Conservation (phyloP, 1,140 invertebrate species). For the Euwallacea similis region DNA sequence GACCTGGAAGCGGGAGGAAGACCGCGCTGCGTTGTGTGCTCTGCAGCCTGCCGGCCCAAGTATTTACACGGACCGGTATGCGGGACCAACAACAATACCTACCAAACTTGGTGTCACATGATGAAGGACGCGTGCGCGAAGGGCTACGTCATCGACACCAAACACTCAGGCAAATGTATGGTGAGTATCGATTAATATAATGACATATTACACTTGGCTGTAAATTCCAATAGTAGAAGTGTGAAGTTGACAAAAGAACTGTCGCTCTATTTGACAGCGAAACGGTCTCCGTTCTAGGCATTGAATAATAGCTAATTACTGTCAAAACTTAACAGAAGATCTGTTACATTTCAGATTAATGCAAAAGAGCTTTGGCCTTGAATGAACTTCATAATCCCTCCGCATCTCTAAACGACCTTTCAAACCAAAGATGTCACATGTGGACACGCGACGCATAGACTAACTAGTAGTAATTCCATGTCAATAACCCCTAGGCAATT, state of each 20-base stretch:
- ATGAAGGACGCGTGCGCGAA: slow-evolving; percentile 79
- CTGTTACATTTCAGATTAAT: slow-evolving; percentile 15
- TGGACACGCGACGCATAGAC: slow-evolving; percentile 13
- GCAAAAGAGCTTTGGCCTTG: slow-evolving; percentile 12
- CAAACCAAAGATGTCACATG: slow-evolving; percentile 30
- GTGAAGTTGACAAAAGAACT: no score
- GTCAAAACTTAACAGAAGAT: neutral
- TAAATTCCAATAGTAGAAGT: no score
- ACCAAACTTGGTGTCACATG: slow-evolving; percentile 86
- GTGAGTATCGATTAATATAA: neutral
- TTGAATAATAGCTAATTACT: neutral
- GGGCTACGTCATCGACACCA: slow-evolving; percentile 77
- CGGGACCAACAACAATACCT: slow-evolving; percentile 80
- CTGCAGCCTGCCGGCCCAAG: slow-evolving; percentile 59
- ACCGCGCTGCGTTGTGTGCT: slow-evolving; percentile 78
- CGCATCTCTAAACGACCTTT: slow-evolving; percentile 1
- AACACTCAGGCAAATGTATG: slow-evolving; percentile 69
- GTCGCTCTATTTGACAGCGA: no score
- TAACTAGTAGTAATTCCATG: slow-evolving; percentile 34
- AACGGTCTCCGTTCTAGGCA: neutral
- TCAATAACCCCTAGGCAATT: slow-evolving; percentile 31
- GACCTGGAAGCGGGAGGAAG: slow-evolving; percentile 66
- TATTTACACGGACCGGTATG: slow-evolving; percentile 66
- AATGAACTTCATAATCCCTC: neutral
- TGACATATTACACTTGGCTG: no score